Conservation (phyloP, 1,140 invertebrate genomes). For the Homalodisca vitripennis region DNA sequence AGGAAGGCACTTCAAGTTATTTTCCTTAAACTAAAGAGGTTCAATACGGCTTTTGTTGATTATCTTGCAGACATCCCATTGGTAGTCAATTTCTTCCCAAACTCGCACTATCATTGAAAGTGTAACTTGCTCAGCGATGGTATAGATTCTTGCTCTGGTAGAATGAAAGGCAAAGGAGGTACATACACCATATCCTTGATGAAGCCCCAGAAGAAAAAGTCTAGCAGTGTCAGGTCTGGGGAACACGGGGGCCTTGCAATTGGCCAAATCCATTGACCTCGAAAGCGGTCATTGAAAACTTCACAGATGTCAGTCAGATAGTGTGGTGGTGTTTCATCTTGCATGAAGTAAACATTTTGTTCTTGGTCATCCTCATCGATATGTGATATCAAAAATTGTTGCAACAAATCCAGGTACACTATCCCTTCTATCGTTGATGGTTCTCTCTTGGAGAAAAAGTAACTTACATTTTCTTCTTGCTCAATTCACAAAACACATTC, state of each 20-base stretch:
- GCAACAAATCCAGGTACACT: neutral
- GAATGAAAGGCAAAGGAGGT: neutral
- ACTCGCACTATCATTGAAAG: neutral
- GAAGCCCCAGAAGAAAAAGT: neutral
- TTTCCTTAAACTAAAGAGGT: neutral
- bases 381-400: neutral
- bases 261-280: neutral
- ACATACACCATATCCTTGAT: neutral
- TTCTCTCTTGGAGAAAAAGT: neutral
- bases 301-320: neutral
- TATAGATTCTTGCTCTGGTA: neutral
- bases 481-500: conserved; percentile 14
- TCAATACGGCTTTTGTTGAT: neutral
- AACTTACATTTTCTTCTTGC: neutral
- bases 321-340: neutral
- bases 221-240: neutral
- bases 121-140: neutral
- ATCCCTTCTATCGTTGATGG: neutral
- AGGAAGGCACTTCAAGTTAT: neutral
- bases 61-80: neutral
- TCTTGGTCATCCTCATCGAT: neutral
- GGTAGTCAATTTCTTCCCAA: neutral
- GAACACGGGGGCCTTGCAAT: neutral
- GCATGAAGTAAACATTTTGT: neutral
- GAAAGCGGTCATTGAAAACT: neutral